These are phyloP conservation scores for Cariama cristata DNA, from an alignment of 2,113 vertebrate genomes.

Conservation along the genomic window DNA sequence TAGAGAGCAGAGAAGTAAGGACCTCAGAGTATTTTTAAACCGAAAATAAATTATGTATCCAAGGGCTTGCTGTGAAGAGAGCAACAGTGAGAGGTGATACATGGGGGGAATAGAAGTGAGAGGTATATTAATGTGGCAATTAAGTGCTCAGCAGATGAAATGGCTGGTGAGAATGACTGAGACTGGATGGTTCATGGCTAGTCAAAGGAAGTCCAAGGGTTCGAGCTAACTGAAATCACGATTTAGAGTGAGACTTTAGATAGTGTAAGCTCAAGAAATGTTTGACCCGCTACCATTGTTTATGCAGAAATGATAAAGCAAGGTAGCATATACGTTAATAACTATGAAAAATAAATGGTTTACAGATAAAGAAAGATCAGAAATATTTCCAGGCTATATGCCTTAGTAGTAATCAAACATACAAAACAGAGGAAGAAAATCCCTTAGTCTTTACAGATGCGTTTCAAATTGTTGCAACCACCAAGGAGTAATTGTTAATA, in stretches of 20 bases:
- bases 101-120: background rate
- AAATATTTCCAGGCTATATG: background rate
- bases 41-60: background rate
- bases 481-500: background rate
- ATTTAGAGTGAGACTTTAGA: background rate
- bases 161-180: background rate
- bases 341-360: background rate
- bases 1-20: background rate
- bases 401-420: background rate
- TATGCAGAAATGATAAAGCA: background rate
- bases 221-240: background rate
- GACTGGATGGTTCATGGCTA: background rate
- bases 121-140: background rate
- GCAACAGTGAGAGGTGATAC: background rate
- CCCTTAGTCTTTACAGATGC: background rate
- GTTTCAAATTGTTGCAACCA: background rate
- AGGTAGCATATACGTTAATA: background rate
- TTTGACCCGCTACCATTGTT: background rate
- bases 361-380: background rate
- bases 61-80: background rate
- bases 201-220: background rate
- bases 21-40: background rate
- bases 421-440: background rate
- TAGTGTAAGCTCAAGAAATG: background rate
- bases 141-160: background rate